Evolutionary conservation across 2,113 vertebrate species (phyloP).

Genomic region (Rhinolophus ferrumequinum): DNA sequence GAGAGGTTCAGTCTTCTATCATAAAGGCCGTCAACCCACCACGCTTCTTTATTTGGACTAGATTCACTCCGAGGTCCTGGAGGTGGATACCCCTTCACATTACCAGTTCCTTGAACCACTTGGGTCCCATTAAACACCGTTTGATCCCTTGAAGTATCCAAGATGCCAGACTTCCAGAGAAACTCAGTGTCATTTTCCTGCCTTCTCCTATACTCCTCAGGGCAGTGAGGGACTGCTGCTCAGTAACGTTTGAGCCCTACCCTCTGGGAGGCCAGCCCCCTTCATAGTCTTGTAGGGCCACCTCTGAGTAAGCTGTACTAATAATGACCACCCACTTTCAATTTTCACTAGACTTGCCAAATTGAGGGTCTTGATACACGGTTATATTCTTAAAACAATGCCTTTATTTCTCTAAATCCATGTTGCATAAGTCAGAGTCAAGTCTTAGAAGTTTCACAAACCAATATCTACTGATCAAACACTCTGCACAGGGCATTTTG

Average conservation of each 20-base stretch:
- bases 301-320: neutral
- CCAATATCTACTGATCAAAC: neutral
- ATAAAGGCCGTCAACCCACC: neutral
- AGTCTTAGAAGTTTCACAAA: neutral
- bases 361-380: neutral
- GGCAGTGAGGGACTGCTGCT: neutral
- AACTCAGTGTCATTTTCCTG: neutral
- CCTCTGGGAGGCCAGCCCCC: neutral
- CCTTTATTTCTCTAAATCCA: neutral
- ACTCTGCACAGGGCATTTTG: neutral
- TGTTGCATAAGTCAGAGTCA: neutral
- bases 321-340: neutral
- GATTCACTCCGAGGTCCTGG: neutral
- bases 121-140: neutral
- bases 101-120: neutral
- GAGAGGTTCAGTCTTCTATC: neutral
- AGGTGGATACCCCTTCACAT: neutral
- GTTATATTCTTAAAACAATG: neutral
- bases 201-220: neutral
- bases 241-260: neutral
- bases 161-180: neutral
- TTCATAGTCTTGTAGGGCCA: neutral
- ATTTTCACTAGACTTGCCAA: neutral
- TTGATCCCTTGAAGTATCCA: neutral
- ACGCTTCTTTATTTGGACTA: conserved; percentile 14